phyloP scores from a whole-genome alignment of 1,140 invertebrate species.

The Musca domestica region DNA sequence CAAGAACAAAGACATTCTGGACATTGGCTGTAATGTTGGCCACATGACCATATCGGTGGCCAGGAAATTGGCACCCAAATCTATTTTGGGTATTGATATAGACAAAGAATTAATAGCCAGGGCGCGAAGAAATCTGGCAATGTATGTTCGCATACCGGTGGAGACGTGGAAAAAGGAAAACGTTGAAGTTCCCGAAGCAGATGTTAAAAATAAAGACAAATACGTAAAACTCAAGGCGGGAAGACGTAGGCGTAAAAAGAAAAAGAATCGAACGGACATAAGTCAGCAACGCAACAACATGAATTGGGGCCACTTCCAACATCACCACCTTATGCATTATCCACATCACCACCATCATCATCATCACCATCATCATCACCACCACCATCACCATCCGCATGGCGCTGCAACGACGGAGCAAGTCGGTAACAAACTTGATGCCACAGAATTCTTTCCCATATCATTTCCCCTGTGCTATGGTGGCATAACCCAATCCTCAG shows the following conservation, averaged over 20 bases:
- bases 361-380: conserved; percentile 21
- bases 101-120: conserved; percentile 80
- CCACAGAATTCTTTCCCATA: conserved; percentile 71
- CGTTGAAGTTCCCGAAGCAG: conserved; percentile 5
- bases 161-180: conserved; percentile 22
- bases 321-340: background rate
- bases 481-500: conserved; percentile 33
- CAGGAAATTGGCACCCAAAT: conserved; percentile 76
- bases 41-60: conserved; percentile 88
- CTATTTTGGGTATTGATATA: conserved; percentile 93
- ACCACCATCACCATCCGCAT: conserved; percentile 24
- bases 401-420: conserved; percentile 34
- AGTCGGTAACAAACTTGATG: conserved; percentile 36
- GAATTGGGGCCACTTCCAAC: background rate
- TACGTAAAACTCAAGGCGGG: background rate
- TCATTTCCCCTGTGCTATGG: conserved; percentile 84
- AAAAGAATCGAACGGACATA: background rate
- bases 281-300: background rate
- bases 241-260: conserved; percentile 9
- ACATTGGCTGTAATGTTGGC: conserved; percentile 97
- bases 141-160: conserved; percentile 45
- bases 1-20: conserved; percentile 85
- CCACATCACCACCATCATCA: conserved; percentile 16
- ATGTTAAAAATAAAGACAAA: background rate
- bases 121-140: conserved; percentile 44